phyloP scores from a whole-genome alignment of 2,888 invertebrate genomes.

The Octonoba sinensis region DNA sequence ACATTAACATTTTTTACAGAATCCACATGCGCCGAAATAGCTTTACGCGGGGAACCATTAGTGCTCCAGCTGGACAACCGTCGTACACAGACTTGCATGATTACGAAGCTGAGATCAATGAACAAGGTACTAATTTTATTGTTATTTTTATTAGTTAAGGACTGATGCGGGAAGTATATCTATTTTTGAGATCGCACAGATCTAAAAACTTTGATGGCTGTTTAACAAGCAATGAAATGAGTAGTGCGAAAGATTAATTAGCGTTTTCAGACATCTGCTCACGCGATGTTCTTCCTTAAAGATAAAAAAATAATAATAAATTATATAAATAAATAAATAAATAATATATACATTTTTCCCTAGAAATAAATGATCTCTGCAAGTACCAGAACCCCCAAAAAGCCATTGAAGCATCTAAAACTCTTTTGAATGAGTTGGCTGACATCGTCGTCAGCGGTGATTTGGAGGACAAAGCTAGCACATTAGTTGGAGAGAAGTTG shows the following conservation, averaged over 20 bases:
- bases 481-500: constrained; percentile 22
- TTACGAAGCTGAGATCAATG: constrained; percentile 13
- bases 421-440: constrained; percentile 15
- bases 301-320: no score
- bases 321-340: no score
- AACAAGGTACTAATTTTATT: constrained; percentile 16
- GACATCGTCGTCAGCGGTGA: not conserved
- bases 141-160: no score
- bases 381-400: not conserved
- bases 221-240: no score
- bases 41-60: not conserved
- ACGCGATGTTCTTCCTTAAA: no score
- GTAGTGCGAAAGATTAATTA: no score
- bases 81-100: constrained; percentile 14
- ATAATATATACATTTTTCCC: not conserved
- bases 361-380: constrained; percentile 5
- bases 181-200: no score
- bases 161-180: no score
- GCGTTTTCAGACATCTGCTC: no score
- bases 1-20: not conserved
- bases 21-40: not conserved
- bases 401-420: not conserved
- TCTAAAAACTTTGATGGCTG: no score
- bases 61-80: not conserved
- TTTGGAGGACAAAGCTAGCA: constrained; percentile 3